phyloP scores from a whole-genome alignment of 1,140 invertebrate species.

The Leptopilina clavipes region DNA sequence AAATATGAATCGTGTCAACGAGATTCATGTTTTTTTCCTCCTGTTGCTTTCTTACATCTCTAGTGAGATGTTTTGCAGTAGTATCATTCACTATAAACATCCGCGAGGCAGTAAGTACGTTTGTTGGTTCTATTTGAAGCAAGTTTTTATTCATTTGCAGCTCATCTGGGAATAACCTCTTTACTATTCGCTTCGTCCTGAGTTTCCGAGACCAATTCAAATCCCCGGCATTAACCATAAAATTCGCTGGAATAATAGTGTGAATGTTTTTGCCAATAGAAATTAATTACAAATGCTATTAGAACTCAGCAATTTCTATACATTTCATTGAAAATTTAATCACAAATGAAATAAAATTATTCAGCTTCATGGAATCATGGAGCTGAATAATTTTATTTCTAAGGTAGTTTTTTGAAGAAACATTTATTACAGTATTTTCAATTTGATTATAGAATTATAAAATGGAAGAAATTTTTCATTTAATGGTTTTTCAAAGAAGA shows the following conservation, averaged over 20 bases:
- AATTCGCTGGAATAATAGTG: slow-evolving; percentile 44
- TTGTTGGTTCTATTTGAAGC: slow-evolving; percentile 44
- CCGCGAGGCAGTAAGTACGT: slow-evolving; percentile 39
- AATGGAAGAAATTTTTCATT: neutral
- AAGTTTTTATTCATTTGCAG: slow-evolving; percentile 57
- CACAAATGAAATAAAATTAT: too few relatives aligned
- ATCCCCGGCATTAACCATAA: slow-evolving; percentile 48
- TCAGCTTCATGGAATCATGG: too few relatives aligned
- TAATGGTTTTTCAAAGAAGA: too few relatives aligned
- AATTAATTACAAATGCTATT: slow-evolving; percentile 13
- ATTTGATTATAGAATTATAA: too few relatives aligned
- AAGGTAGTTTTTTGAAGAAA: too few relatives aligned
- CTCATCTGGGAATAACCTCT: slow-evolving; percentile 55
- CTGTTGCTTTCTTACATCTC: slow-evolving; percentile 2
- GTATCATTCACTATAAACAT: slow-evolving; percentile 6
- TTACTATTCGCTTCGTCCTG: slow-evolving; percentile 45
- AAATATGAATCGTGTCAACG: neutral
- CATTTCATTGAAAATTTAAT: too few relatives aligned
- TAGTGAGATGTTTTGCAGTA: neutral
- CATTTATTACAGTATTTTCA: too few relatives aligned
- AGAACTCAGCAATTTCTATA: neutral
- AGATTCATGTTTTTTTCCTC: neutral
- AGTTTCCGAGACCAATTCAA: slow-evolving; percentile 41
- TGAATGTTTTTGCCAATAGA: slow-evolving; percentile 45
- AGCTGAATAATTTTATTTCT: too few relatives aligned